phyloP scores from a whole-genome alignment of 2,113 vertebrate species.

The Chroicocephalus ridibundus region DNA sequence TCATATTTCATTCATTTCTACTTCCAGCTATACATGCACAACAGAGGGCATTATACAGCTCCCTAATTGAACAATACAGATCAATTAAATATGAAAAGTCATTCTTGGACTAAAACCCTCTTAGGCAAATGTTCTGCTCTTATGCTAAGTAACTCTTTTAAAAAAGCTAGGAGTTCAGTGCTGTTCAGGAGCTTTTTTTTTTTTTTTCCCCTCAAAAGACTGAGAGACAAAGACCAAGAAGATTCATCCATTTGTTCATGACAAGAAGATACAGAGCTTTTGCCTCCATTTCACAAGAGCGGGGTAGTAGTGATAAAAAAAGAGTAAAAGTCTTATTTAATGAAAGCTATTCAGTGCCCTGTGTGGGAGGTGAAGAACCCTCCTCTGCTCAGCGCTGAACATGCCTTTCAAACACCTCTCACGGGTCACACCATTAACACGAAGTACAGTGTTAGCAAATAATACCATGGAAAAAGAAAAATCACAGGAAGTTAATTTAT shows the following conservation, averaged over 20 bases:
- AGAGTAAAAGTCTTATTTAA: background rate
- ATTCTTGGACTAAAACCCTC: conserved; percentile 18
- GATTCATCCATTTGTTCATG: background rate
- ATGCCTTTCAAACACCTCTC: background rate
- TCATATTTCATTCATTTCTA: background rate
- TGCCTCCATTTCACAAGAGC: background rate
- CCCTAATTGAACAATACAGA: conserved; percentile 14
- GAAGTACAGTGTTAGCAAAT: background rate
- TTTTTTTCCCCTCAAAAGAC: background rate
- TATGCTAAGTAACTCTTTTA: background rate
- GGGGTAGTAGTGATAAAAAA: background rate
- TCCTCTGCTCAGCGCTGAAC: background rate
- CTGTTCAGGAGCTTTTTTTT: background rate
- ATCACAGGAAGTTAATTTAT: background rate
- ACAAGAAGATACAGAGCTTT: background rate
- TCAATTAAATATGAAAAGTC: conserved; percentile 21
- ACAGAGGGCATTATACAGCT: conserved; percentile 16
- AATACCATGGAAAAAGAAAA: background rate
- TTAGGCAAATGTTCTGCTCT: conserved; percentile 42
- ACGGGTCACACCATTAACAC: background rate
- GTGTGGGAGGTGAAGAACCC: background rate
- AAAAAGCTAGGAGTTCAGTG: background rate
- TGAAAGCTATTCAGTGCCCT: background rate
- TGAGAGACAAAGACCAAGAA: background rate
- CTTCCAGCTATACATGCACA: conserved; percentile 9